These are phyloP conservation scores for Crematogaster levior DNA, from an alignment of 2,888 invertebrate genomes.

Conservation along the genomic window DNA sequence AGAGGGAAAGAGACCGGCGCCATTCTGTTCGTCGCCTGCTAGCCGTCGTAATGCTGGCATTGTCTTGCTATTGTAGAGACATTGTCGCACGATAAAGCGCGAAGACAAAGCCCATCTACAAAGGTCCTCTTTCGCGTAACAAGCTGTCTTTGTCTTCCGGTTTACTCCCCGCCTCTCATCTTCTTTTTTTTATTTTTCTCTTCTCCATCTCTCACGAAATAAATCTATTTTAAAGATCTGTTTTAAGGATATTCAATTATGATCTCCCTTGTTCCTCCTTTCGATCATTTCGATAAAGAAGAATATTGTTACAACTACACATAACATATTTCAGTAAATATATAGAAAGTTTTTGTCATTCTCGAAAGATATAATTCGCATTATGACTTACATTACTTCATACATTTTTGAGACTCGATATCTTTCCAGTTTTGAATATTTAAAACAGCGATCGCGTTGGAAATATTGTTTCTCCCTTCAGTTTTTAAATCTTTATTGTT, in stretches of 20 bases:
- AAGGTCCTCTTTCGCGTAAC: slow-evolving; percentile 79
- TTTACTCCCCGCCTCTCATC: slow-evolving; percentile 61
- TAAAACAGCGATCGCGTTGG: neutral
- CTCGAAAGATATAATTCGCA: neutral
- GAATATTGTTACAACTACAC: neutral
- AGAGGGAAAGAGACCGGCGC: slow-evolving; percentile 63
- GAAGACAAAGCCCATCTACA: slow-evolving; percentile 78
- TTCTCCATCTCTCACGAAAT: slow-evolving; percentile 31
- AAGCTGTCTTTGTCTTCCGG: slow-evolving; percentile 74
- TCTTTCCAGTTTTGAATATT: neutral
- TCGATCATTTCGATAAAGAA: neutral
- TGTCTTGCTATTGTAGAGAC: slow-evolving; percentile 82
- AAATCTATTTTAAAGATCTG: slow-evolving; percentile 42
- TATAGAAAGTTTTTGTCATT: neutral
- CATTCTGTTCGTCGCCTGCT: slow-evolving; percentile 77
- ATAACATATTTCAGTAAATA: neutral
- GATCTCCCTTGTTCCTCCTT: neutral
- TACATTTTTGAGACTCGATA: neutral
- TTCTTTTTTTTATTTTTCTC: slow-evolving; percentile 27
- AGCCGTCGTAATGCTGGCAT: slow-evolving; percentile 80
- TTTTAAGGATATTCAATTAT: slow-evolving; percentile 41
- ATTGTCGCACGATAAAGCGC: slow-evolving; percentile 83
- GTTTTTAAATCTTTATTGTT: neutral
- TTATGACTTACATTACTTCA: neutral
- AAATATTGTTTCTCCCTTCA: neutral